A percentile compares a stretch with the other conserved stretches of the same genome.
Evolutionary conservation across 92 coral and sea anemone genomes (phyloP).

Genomic region (Umimayanthus chanpuru): DNA sequence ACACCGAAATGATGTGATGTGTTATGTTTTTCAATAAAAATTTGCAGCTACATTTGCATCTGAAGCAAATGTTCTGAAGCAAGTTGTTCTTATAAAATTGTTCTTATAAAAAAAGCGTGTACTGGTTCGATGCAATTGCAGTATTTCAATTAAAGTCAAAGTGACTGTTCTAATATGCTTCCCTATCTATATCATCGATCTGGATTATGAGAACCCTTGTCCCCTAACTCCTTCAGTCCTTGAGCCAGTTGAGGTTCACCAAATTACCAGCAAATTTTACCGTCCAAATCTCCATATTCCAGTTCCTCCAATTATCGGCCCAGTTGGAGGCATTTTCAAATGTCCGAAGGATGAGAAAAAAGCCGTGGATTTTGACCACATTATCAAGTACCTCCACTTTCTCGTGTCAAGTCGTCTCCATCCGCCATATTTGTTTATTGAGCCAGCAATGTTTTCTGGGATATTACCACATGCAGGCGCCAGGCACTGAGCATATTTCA

Average conservation of each 20-base stretch:
- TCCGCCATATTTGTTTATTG: background rate
- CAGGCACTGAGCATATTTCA: background rate
- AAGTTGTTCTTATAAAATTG: too few species aligned
- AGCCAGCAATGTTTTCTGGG: background rate
- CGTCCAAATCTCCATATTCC: background rate
- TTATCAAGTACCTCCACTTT: background rate
- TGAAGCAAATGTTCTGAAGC: too few species aligned
- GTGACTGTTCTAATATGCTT: too few species aligned
- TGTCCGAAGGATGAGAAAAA: background rate
- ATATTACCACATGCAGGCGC: background rate
- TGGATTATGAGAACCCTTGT: too few species aligned
- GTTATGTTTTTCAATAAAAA: too few species aligned
- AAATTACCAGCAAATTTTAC: background rate
- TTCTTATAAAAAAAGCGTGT: too few species aligned
- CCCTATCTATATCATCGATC: too few species aligned
- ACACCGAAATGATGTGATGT: too few species aligned
- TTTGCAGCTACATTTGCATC: too few species aligned
- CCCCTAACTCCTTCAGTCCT: too few species aligned
- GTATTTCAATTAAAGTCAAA: too few species aligned
- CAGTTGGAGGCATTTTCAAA: background rate
- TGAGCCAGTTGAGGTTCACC: background rate
- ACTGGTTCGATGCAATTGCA: too few species aligned
- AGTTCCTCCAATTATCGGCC: background rate
- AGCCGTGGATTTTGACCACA: background rate
- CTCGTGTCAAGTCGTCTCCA: background rate